Percentiles rank a stretch among this genome's conserved stretches.
phyloP scores from a whole-genome alignment of 2,797 vertebrate genomes.

The Gastrophryne carolinensis region DNA sequence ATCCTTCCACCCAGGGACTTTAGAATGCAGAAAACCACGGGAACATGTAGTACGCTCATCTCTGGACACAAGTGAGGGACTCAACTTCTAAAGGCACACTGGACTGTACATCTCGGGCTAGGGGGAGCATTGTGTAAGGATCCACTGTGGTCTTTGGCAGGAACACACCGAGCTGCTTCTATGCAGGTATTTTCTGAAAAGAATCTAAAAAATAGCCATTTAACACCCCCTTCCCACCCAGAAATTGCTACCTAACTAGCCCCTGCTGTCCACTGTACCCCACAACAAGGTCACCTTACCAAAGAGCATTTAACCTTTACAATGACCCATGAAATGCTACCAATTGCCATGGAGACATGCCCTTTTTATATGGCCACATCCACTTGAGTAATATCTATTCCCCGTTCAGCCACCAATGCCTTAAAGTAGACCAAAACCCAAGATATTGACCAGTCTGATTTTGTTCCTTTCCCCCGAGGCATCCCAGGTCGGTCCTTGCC shows the following conservation, averaged over 20 bases:
- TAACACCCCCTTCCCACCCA: not conserved
- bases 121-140: constrained; percentile 17
- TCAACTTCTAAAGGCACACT: constrained; percentile 24
- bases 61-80: constrained; percentile 18
- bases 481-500: too few species aligned
- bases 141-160: constrained; percentile 33
- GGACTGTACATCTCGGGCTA: constrained; percentile 29
- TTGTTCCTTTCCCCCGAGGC: too few species aligned
- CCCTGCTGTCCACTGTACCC: not conserved
- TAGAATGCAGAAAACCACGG: not conserved
- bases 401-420: too few species aligned
- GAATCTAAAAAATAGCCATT: constrained; percentile 48
- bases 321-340: too few species aligned
- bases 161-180: not conserved
- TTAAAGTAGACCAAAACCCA: too few species aligned
- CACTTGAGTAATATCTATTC: too few species aligned
- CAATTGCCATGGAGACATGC: too few species aligned
- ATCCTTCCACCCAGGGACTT: constrained; percentile 12
- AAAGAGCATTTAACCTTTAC: too few species aligned
- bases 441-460: too few species aligned
- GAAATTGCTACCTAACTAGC: not conserved
- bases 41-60: not conserved
- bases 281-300: too few species aligned
- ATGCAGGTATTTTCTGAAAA: constrained; percentile 38
- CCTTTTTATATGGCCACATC: too few species aligned